A percentile compares a stretch with the other conserved stretches of the same genome.
Evolutionary conservation across 2,797 vertebrate species (phyloP).

Genomic region (Alcedo quadribrachys): DNA sequence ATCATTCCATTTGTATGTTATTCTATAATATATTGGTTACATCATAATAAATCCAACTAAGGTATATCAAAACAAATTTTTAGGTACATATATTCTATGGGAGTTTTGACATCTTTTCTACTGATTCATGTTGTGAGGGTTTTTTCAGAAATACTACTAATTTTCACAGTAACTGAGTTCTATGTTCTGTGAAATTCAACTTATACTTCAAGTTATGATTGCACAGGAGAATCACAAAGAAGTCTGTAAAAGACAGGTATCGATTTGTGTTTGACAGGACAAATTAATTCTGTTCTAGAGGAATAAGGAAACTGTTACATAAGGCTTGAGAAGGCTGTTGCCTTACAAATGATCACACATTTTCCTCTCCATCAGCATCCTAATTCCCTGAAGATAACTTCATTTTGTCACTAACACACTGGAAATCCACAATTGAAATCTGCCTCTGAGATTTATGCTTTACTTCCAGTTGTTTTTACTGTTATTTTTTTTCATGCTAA

Average conservation of each 20-base stretch:
- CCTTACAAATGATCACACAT: conserved; percentile 36
- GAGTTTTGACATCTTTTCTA: not conserved
- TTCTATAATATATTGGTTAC: not conserved
- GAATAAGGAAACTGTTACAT: not conserved
- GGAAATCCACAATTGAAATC: not conserved
- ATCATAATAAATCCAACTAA: not conserved
- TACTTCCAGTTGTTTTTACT: not conserved
- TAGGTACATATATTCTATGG: not conserved
- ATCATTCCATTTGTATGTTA: not conserved
- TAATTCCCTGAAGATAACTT: conserved; percentile 51
- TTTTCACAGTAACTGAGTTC: not conserved
- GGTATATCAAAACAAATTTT: not conserved
- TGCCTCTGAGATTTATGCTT: not conserved
- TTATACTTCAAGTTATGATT: not conserved
- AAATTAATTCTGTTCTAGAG: conserved; percentile 5
- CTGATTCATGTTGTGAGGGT: rapidly evolving
- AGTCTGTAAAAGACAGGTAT: not conserved
- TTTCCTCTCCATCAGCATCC: conserved; percentile 58
- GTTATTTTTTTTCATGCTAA: not conserved
- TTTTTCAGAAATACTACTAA: not conserved
- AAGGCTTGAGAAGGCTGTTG: not conserved
- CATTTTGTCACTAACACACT: not conserved
- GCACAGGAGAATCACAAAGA: not conserved
- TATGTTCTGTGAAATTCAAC: not conserved
- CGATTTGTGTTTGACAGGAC: not conserved